Evolutionary conservation across 2,888 invertebrate species (phyloP).

Genomic region (Calliopum simillimum): DNA sequence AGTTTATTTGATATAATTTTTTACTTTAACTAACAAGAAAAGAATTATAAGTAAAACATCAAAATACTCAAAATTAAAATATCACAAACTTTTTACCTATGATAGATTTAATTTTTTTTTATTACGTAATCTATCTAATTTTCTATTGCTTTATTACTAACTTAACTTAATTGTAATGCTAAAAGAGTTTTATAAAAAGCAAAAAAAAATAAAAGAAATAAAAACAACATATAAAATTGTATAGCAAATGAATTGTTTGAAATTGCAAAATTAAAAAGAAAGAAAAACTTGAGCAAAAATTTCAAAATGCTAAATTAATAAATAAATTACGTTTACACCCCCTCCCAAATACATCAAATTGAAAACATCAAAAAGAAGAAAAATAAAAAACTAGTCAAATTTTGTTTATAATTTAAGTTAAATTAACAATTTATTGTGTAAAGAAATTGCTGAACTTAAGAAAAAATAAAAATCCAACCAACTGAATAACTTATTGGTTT

Average conservation of each 20-base stretch:
- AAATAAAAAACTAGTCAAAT: conserved; percentile 65
- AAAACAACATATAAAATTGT: conserved; percentile 40
- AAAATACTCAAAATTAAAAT: conserved; percentile 51
- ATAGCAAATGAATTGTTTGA: conserved; percentile 31
- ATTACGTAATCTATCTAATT: neutral
- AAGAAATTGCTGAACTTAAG: neutral
- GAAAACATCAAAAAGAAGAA: conserved; percentile 49
- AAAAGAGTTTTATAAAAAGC: neutral
- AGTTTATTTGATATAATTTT: conserved; percentile 8
- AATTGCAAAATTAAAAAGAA: conserved; percentile 39
- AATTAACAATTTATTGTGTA: conserved; percentile 35
- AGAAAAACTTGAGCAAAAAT: conserved; percentile 37
- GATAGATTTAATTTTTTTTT: conserved; percentile 30
- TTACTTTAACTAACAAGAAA: conserved; percentile 4
- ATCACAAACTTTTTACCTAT: conserved; percentile 56
- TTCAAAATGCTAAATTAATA: conserved; percentile 43
- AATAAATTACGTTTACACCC: conserved; percentile 34
- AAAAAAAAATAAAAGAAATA: conserved; percentile 44
- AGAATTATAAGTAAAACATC: conserved; percentile 8
- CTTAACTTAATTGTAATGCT: too few relatives aligned
- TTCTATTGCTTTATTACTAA: too few relatives aligned
- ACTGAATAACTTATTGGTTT: conserved; percentile 3
- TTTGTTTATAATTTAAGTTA: conserved; percentile 55
- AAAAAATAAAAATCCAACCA: neutral
- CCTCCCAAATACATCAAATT: conserved; percentile 14